Evolutionary conservation across 2,797 vertebrate genomes (phyloP), one percentile per base, ranked within the genome.

Genomic region (Enteromius afrohamiltoni): DNA sequence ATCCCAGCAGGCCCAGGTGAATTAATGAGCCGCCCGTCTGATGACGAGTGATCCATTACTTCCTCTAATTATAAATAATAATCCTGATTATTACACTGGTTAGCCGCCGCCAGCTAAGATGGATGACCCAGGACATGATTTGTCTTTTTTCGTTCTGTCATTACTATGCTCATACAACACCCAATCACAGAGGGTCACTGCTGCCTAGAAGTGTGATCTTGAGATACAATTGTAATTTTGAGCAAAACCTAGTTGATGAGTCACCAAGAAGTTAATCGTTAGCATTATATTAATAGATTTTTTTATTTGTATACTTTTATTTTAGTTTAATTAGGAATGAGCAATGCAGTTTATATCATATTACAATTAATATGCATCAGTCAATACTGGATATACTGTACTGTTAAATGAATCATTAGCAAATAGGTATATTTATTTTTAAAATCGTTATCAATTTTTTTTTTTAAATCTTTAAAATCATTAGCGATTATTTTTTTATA

Each of bases 61-160:
- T 99, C 98, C 98, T 98, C 96, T 99, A 99, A 99, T 99, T 99
- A 99, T 98, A 98, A 99, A 98, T 99, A 98, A 99, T 99, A 99
- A 99, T 98, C 98, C 96, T 96, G 97, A 98, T 97, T 97, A 99
- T 99, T 98, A 98, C 93, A 95, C 97, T 97, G 97, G 96, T 98
- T 98, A 96, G 95, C 95, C 94, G 92, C 94, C 94, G 94, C 96
- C 96, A 95, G 95, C 95, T 93, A 94, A 97, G 97, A 99, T 96
- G 95, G 96, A 99, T 98, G 95, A 95, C 93, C 94, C 89, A 93
- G 94, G 96, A 94, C 93, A 94, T 95, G 96, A 99, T 99, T 96
- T 93, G 96, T 98, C 94, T 93, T 92, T 93, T 58, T 51, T 17
- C 14, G 34, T 80, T 64, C 90, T 92, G 92, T 93, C 86, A 90